Base-by-base conservation (phyloP, 2,888 invertebrate species). In the Hipparchia sbordonii region DNA sequence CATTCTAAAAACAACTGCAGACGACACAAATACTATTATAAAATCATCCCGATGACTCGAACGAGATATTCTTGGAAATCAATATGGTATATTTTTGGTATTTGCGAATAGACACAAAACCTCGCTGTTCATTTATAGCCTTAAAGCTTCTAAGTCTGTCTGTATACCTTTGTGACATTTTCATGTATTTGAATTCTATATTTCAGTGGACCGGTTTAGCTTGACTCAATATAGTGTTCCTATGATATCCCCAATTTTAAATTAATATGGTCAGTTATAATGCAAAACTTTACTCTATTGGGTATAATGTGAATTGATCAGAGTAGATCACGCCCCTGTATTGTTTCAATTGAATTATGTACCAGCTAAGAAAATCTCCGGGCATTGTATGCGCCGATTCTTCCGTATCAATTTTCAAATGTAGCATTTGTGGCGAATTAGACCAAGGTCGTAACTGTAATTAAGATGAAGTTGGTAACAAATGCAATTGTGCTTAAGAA, bases 291-390 rank as follows among this genome's bases (percentile, higher is more conserved):
- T 51, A 10, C 33, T 33, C 52, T 33, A 62, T 48, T 46, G 46
- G 13, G 61, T 8, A 23, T 62, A 39, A 52, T 12, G 52, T 52
- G 12, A 65, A 65, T 33, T 6, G 10, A 33, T 23, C n/a, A 45
- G 67, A 67, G 56, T 45, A 79, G 82, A 85, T 86, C 90, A 80
- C 89, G 81, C 89, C 91, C 90, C 85, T 82, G 88, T 79, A 92
- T 91, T 92, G 92, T 92, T 90, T 82, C 82, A 81, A 84, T 84
- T 87, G 85, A 88, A 84, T 87, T 87, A 88, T 88, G 83, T 82
- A 82, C 67, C 13, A 54, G 48, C 12, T 56, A 78, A 80, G 79
- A 85, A 88, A 86, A 85, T 87, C 84, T 82, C 82, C 83, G 84
- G 82, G 82, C 82, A 88, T 89, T 88, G 87, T 88, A 72, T 86